Percentiles rank a stretch among this genome's conserved stretches.
Evolutionary conservation across 2,888 invertebrate genomes (phyloP).

Genomic region (Helleia helle): DNA sequence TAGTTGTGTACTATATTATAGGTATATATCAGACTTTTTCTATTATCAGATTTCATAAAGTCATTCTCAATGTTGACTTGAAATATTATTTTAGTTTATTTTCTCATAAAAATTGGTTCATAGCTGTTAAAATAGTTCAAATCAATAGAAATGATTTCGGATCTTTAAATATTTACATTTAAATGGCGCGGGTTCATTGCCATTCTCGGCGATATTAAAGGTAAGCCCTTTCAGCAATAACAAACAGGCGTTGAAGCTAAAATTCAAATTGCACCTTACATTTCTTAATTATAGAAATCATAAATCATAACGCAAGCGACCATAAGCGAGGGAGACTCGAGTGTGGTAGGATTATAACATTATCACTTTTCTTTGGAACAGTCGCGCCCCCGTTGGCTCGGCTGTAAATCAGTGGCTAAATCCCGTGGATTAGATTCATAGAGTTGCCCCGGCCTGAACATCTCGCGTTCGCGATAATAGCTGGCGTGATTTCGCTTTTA

Average conservation of each 20-base stretch:
- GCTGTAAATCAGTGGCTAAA: slow-evolving; percentile 74
- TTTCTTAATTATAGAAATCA: slow-evolving; percentile 75
- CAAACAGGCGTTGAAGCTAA: slow-evolving; percentile 54
- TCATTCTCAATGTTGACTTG: too few relatives aligned
- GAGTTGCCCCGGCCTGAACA: slow-evolving; percentile 70
- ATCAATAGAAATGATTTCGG: too few relatives aligned
- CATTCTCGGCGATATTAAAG: slow-evolving; percentile 57
- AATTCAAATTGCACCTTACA: slow-evolving; percentile 74
- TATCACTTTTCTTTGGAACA: slow-evolving; percentile 78
- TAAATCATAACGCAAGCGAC: slow-evolving; percentile 72
- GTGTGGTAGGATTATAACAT: slow-evolving; percentile 78
- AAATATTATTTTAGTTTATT: too few relatives aligned
- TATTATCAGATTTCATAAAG: too few relatives aligned
- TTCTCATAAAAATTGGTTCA: too few relatives aligned
- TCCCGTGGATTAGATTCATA: slow-evolving; percentile 75
- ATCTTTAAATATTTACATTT: too few relatives aligned
- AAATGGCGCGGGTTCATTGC: slow-evolving; percentile 14
- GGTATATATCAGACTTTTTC: too few relatives aligned
- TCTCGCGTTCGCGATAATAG: slow-evolving; percentile 64
- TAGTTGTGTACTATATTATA: too few relatives aligned
- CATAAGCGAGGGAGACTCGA: slow-evolving; percentile 65
- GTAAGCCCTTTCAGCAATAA: slow-evolving; percentile 64
- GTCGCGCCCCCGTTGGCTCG: slow-evolving; percentile 59
- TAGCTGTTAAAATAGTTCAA: too few relatives aligned
- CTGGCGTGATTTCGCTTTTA: slow-evolving; percentile 72